These are phyloP conservation scores for Neopelma chrysocephalum DNA, from an alignment of 2,797 vertebrate genomes.

Conservation along the genomic window DNA sequence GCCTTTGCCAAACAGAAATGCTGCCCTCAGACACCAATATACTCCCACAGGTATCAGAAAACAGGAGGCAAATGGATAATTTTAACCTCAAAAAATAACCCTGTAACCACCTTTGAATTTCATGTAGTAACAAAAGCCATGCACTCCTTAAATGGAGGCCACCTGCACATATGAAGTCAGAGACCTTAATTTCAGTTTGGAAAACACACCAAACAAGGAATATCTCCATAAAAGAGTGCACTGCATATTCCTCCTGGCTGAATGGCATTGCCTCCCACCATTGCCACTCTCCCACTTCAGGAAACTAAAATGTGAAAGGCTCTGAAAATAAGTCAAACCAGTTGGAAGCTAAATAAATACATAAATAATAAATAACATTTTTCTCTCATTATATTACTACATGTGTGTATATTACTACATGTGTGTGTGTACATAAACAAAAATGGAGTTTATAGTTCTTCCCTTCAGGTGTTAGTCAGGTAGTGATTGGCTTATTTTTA, in stretches of 20 bases:
- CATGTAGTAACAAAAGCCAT: accelerated
- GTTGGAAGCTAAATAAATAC: neutral
- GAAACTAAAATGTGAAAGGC: neutral
- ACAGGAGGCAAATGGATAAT: neutral
- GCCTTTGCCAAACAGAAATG: neutral
- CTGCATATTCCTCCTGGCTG: neutral
- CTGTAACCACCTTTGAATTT: neutral
- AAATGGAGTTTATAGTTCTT: neutral
- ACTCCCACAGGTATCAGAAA: neutral
- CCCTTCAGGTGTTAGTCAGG: neutral
- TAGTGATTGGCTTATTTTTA: neutral
- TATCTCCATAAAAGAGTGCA: neutral
- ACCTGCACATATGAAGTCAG: neutral
- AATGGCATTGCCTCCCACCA: neutral
- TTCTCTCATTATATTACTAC: neutral
- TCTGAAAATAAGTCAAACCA: neutral
- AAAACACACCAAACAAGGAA: neutral
- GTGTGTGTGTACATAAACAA: neutral
- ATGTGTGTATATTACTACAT: neutral
- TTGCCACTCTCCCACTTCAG: neutral
- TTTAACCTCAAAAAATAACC: neutral
- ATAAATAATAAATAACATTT: neutral
- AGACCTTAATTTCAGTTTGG: neutral
- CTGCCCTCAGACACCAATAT: neutral
- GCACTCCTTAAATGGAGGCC: accelerated